A percentile compares a stretch with the other conserved stretches of the same genome.
Evolutionary conservation across 2,113 vertebrate species (phyloP).

Genomic region (Lagopus leucura): DNA sequence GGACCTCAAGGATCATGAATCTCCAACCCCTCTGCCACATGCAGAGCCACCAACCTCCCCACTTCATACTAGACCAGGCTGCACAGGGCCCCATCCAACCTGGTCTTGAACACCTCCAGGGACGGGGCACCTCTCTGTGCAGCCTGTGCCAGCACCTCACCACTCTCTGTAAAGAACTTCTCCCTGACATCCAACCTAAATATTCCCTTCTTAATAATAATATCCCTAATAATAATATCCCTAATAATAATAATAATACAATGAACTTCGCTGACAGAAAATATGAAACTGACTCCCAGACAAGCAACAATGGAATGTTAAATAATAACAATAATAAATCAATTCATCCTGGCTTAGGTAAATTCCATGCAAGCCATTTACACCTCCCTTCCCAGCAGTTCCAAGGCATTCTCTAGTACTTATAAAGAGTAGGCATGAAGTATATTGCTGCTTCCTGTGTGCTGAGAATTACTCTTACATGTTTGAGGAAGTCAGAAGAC

Average conservation of each 20-base stretch:
- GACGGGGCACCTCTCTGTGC: too few species aligned
- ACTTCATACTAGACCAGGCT: too few species aligned
- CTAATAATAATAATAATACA: neutral
- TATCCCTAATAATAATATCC: too few species aligned
- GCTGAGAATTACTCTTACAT: neutral
- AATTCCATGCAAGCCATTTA: neutral
- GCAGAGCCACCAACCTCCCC: too few species aligned
- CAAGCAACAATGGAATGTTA: neutral
- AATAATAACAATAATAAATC: neutral
- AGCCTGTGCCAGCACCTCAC: too few species aligned
- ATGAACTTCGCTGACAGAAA: neutral
- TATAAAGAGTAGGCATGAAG: neutral
- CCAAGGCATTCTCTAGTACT: neutral
- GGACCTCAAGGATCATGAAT: too few species aligned
- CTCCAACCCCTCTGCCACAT: too few species aligned
- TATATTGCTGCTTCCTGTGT: neutral
- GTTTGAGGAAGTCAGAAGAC: neutral
- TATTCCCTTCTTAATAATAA: too few species aligned
- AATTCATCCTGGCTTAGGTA: neutral
- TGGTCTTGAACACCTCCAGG: too few species aligned
- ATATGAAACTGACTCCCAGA: neutral
- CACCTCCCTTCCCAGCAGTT: neutral
- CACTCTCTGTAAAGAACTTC: too few species aligned
- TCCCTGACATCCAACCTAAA: too few species aligned
- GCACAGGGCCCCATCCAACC: too few species aligned